These are phyloP conservation scores for Seriola aureovittata DNA, from an alignment of 2,113 vertebrate species.

Conservation along the genomic window DNA sequence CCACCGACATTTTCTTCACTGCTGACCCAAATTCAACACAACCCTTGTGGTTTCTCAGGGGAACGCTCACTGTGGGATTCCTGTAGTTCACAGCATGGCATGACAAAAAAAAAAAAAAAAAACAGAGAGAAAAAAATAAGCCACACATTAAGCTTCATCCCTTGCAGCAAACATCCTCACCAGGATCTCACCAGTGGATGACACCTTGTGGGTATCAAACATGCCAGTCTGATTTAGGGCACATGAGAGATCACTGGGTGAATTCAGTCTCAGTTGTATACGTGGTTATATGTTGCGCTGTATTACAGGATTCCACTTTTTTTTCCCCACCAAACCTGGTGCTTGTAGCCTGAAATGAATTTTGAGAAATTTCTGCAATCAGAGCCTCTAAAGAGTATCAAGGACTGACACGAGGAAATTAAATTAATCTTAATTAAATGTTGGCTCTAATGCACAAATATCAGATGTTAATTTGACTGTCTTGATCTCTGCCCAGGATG, in stretches of 20 bases:
- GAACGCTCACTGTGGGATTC: slow-evolving; percentile 74
- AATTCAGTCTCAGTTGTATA: neutral
- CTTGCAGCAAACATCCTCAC: slow-evolving; percentile 25
- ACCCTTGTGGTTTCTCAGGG: slow-evolving; percentile 44
- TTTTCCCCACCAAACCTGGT: slow-evolving; percentile 18
- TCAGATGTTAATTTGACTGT: slow-evolving; percentile 56
- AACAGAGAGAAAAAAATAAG: slow-evolving; percentile 25
- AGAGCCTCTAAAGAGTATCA: slow-evolving; percentile 29
- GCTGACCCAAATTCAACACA: slow-evolving; percentile 40
- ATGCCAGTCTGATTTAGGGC: slow-evolving; percentile 43
- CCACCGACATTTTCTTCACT: slow-evolving; percentile 29
- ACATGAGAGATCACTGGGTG: slow-evolving; percentile 13
- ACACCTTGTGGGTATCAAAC: slow-evolving; percentile 52
- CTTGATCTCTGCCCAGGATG: slow-evolving; percentile 51
- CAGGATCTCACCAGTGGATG: slow-evolving; percentile 36
- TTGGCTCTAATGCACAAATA: slow-evolving; percentile 37
- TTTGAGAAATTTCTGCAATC: slow-evolving; percentile 37
- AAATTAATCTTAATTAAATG: slow-evolving; percentile 65
- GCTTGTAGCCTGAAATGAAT: slow-evolving; percentile 38
- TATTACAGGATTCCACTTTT: neutral
- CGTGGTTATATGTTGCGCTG: neutral
- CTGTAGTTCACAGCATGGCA: neutral
- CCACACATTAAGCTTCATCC: neutral
- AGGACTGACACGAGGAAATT: slow-evolving; percentile 46
- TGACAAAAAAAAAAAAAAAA: neutral